These are phyloP conservation scores for Exephanes ischioxanthus DNA, from an alignment of 2,888 invertebrate species.

Conservation along the genomic window DNA sequence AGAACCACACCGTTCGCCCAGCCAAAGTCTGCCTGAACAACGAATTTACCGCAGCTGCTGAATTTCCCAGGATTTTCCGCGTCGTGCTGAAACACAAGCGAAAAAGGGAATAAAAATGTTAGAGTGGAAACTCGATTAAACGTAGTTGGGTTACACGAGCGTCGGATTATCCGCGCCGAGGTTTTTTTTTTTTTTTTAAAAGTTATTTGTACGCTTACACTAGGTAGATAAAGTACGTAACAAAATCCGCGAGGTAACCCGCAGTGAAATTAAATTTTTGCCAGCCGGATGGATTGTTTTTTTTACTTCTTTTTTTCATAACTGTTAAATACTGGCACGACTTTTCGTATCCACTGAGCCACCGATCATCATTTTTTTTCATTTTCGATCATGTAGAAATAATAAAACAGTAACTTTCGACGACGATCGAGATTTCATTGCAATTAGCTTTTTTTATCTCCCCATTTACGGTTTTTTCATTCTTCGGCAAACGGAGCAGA, in stretches of 20 bases:
- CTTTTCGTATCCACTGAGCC: no score
- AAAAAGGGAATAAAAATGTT: background rate
- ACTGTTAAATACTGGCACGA: no score
- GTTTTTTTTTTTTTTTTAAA: no score
- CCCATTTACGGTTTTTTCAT: no score
- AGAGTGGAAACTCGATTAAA: no score
- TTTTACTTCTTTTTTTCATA: background rate
- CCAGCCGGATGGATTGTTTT: no score
- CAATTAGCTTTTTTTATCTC: background rate
- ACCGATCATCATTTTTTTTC: background rate
- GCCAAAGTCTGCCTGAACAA: slow-evolving; percentile 95
- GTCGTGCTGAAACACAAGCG: slow-evolving; percentile 86
- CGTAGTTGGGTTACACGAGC: no score
- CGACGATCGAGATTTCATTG: background rate
- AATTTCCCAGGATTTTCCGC: slow-evolving; percentile 87
- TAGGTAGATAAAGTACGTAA: no score
- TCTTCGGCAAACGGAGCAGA: background rate
- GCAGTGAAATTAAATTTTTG: no score
- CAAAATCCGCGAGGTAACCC: no score
- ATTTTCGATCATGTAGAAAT: background rate
- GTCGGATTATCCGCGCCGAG: no score
- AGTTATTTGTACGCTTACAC: no score
- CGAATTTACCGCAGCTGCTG: slow-evolving; percentile 96
- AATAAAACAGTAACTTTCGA: background rate
- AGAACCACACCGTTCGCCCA: slow-evolving; percentile 97